Evolutionary conservation across 2,797 vertebrate species (phyloP).

Genomic region (Hafferia zeledoni): DNA sequence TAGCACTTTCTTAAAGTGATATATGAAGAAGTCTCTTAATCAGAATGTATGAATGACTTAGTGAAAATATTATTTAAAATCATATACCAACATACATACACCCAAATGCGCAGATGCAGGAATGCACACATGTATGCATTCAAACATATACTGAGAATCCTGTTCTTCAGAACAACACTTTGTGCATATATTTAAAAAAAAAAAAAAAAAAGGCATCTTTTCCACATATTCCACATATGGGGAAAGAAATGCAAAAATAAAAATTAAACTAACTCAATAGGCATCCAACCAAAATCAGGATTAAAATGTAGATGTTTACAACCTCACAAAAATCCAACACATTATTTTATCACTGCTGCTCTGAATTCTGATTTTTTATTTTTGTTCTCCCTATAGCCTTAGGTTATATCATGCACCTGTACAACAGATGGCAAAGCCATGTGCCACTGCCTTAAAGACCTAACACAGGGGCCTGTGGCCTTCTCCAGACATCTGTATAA

Average conservation of each 20-base stretch:
- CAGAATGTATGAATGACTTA: rapidly evolving
- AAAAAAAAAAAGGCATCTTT: neutral
- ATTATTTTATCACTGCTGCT: neutral
- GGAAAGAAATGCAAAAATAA: neutral
- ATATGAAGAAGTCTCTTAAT: neutral
- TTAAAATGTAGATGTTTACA: neutral
- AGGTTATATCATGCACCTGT: neutral
- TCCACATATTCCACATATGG: neutral
- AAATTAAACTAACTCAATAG: neutral
- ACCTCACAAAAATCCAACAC: neutral
- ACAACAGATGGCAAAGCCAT: neutral
- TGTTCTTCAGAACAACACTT: neutral
- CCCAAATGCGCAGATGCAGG: neutral
- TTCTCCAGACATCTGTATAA: neutral
- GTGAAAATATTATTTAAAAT: neutral
- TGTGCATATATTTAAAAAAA: neutral
- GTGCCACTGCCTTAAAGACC: neutral
- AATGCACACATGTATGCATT: neutral
- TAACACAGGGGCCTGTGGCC: neutral
- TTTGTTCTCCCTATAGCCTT: neutral
- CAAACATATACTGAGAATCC: neutral
- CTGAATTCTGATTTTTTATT: neutral
- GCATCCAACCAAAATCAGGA: neutral
- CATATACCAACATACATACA: neutral
- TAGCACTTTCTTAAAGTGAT: neutral